Percentiles rank a stretch among this genome's conserved stretches.
Evolutionary conservation across 2,797 vertebrate species (phyloP).

Genomic region (Acanthurus lineatus): DNA sequence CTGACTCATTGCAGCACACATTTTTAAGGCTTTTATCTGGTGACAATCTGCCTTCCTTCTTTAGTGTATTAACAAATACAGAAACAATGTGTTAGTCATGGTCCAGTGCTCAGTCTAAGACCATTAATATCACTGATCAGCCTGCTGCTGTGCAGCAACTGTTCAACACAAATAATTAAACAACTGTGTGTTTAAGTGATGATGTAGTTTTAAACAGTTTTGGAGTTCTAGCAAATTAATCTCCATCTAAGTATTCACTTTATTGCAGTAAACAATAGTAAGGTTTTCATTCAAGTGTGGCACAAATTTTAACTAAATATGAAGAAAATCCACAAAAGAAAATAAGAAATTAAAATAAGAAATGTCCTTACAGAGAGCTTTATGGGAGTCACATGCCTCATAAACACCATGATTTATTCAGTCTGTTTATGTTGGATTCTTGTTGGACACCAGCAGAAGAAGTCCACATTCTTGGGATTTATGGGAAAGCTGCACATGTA

Average conservation of each 20-base stretch:
- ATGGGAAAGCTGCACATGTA: too few species aligned
- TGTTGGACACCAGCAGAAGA: too few species aligned
- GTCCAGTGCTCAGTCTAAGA: background rate
- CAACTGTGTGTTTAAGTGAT: constrained; percentile 2
- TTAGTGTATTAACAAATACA: background rate
- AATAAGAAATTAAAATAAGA: too few species aligned
- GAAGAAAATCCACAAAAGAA: background rate
- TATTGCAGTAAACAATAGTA: background rate
- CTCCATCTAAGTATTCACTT: background rate
- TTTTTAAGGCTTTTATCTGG: background rate
- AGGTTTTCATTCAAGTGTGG: background rate
- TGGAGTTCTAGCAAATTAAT: background rate
- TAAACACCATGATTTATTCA: too few species aligned
- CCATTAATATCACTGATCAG: background rate
- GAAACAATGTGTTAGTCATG: background rate
- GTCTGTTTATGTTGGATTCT: too few species aligned
- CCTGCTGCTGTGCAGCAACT: background rate
- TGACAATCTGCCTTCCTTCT: background rate
- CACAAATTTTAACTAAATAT: background rate
- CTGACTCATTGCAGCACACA: constrained; percentile 11
- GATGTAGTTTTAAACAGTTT: background rate
- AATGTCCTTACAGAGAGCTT: too few species aligned
- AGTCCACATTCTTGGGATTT: too few species aligned
- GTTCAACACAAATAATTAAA: background rate
- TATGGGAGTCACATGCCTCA: too few species aligned